Conservation (phyloP, 1,140 invertebrate species). For the Trichoplusia ni region DNA sequence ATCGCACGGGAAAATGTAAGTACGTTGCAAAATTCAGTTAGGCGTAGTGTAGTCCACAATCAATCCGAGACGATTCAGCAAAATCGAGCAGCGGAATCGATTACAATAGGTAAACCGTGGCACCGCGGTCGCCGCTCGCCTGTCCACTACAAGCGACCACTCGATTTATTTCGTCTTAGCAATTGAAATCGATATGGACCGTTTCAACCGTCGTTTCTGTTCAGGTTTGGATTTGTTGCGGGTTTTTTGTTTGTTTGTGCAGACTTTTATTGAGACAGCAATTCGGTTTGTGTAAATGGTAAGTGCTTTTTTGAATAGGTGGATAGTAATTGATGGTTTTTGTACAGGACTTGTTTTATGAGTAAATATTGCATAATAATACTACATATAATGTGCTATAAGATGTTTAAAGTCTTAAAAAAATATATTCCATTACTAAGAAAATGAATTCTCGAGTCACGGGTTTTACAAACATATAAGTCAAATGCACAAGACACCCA, state of each 20-base stretch:
- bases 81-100: constrained; percentile 37
- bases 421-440: too few species aligned
- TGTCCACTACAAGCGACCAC: constrained; percentile 29
- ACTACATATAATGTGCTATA: too few species aligned
- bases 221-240: neutral
- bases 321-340: too few species aligned
- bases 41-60: constrained; percentile 3
- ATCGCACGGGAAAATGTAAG: neutral
- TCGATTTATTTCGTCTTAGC: constrained; percentile 32
- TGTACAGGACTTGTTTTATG: too few species aligned
- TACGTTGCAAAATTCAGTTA: constrained; percentile 5
- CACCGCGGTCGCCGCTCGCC: constrained; percentile 20
- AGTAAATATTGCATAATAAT: too few species aligned
- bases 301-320: too few species aligned
- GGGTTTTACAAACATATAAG: too few species aligned
- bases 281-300: too few species aligned
- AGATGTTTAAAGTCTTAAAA: too few species aligned
- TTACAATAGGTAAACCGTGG: constrained; percentile 34
- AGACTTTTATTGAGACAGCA: too few species aligned
- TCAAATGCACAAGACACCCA: too few species aligned
- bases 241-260: neutral
- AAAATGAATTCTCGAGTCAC: too few species aligned
- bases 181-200: constrained; percentile 22
- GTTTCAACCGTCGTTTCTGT: neutral
- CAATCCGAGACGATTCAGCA: constrained; percentile 17